These are phyloP conservation scores for Catocala sponsa DNA, from an alignment of 2,888 invertebrate species.

Conservation along the genomic window DNA sequence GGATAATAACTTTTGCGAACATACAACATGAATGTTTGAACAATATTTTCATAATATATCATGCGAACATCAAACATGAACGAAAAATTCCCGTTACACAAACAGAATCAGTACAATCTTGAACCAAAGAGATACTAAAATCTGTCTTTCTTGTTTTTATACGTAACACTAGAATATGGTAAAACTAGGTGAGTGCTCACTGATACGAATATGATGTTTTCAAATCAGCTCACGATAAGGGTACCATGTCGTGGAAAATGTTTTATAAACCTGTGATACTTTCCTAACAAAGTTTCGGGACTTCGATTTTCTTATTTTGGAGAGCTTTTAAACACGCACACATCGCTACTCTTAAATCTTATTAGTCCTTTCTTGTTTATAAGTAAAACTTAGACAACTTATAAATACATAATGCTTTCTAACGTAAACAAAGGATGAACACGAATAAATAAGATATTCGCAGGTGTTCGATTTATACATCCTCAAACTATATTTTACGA, in stretches of 20 bases:
- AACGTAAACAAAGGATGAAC: conserved; percentile 25
- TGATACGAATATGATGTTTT: conserved; percentile 49
- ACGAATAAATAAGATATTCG: conserved; percentile 28
- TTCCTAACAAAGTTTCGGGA: conserved; percentile 41
- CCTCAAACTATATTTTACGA: conserved; percentile 38
- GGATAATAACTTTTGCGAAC: too few relatives aligned
- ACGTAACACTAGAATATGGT: conserved; percentile 30
- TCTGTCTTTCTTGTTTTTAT: conserved; percentile 23
- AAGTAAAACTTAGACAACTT: conserved; percentile 28
- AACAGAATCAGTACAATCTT: conserved; percentile 11
- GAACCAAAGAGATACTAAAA: conserved; percentile 18
- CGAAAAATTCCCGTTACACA: background rate
- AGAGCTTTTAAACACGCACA: conserved; percentile 45
- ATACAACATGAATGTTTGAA: background rate
- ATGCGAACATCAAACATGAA: background rate
- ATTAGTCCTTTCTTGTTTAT: conserved; percentile 17
- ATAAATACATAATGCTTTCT: conserved; percentile 32
- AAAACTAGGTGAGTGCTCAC: conserved; percentile 38
- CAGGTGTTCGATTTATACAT: conserved; percentile 26
- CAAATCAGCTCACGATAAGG: conserved; percentile 50
- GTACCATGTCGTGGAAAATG: conserved; percentile 35
- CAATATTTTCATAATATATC: background rate
- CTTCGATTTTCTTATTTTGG: conserved; percentile 47
- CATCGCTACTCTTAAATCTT: conserved; percentile 32
- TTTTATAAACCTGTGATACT: conserved; percentile 49